Evolutionary conservation across 23 tunicate genomes (phyloP).

Genomic region (Trididemnum nubilum): DNA sequence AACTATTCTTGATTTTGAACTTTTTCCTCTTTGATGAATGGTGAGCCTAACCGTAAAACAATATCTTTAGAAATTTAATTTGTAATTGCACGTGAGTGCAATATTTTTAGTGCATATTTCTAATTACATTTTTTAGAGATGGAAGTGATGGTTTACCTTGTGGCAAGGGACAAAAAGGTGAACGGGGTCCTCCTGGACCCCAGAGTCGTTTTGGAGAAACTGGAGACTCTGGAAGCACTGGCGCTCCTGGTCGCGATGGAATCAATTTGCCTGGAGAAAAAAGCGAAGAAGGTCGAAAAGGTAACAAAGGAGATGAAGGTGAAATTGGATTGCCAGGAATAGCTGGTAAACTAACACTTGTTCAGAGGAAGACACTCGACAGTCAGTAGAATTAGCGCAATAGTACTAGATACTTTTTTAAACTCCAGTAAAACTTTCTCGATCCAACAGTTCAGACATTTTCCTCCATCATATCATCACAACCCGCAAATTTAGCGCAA

Average conservation of each 20-base stretch:
- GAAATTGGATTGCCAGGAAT: conserved; percentile 70
- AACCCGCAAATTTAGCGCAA: too few species aligned
- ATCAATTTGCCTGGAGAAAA: conserved; percentile 61
- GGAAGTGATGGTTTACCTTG: conserved; percentile 68
- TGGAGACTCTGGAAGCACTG: conserved; percentile 42
- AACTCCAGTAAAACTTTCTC: neutral
- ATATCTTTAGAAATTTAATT: too few species aligned
- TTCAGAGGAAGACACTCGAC: too few species aligned
- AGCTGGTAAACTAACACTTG: conserved; percentile 42
- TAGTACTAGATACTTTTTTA: neutral
- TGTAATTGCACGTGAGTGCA: too few species aligned
- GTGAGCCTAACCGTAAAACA: too few species aligned
- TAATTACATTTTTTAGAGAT: too few species aligned
- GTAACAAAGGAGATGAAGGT: conserved; percentile 56
- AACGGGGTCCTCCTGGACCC: conserved; percentile 55
- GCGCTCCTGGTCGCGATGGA: conserved; percentile 68
- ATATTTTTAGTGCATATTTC: too few species aligned
- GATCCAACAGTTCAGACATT: too few species aligned
- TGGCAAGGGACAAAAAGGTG: conserved; percentile 66
- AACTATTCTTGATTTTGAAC: too few species aligned
- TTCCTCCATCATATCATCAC: too few species aligned
- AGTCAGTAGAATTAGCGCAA: too few species aligned
- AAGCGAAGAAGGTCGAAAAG: conserved; percentile 55
- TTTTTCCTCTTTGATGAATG: too few species aligned
- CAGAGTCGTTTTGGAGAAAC: conserved; percentile 9